These are phyloP conservation scores for Bucco capensis DNA, from an alignment of 2,113 vertebrate genomes.

Conservation along the genomic window DNA sequence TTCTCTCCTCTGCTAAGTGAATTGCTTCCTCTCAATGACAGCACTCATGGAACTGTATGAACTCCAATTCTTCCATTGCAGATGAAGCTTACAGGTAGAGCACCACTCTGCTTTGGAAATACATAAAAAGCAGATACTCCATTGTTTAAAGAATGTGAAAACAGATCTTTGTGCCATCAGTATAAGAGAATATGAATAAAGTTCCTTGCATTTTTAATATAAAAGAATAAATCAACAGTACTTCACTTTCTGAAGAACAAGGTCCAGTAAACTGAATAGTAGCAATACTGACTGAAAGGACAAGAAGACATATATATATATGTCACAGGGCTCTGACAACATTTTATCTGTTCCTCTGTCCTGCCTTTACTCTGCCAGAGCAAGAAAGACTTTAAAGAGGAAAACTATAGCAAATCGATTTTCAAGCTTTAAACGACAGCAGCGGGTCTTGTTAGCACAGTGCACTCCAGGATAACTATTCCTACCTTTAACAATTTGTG, in stretches of 20 bases:
- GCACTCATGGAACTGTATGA: background rate
- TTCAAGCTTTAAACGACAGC: background rate
- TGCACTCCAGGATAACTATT: background rate
- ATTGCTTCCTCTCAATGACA: background rate
- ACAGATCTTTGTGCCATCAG: background rate
- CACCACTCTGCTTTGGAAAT: background rate
- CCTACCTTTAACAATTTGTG: background rate
- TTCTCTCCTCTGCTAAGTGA: background rate
- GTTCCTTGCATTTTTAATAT: background rate
- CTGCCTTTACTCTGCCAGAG: slow-evolving; percentile 9
- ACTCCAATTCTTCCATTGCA: background rate
- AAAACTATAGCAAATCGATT: background rate
- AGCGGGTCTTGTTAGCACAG: background rate
- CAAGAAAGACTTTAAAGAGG: background rate
- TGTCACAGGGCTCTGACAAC: background rate
- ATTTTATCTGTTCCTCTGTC: background rate
- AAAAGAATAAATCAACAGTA: slow-evolving; percentile 17
- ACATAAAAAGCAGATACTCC: background rate
- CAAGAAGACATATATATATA: background rate
- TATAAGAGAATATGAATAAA: background rate
- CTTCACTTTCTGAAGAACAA: background rate
- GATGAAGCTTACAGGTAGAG: background rate
- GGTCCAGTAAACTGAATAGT: background rate
- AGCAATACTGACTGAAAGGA: background rate
- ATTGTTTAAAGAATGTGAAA: background rate